These are phyloP conservation scores for Clarias magur DNA, from an alignment of 2,113 vertebrate species.

Conservation along the genomic window DNA sequence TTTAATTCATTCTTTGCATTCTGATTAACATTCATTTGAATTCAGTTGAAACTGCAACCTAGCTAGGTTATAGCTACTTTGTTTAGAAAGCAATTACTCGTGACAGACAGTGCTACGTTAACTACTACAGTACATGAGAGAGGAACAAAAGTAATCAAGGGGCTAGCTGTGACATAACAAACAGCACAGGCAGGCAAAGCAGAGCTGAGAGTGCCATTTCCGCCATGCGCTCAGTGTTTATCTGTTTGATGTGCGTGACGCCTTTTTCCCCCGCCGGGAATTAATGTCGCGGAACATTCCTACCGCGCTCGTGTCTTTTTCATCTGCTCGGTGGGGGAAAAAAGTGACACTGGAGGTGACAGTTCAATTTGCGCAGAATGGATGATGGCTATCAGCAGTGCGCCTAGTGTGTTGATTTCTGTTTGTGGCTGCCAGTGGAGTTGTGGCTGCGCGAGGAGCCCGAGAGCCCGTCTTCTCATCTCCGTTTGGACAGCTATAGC, in stretches of 20 bases:
- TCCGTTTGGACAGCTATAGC: constrained; percentile 54
- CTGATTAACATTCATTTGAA: neutral
- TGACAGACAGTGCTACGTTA: neutral
- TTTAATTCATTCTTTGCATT: neutral
- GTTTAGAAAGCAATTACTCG: neutral
- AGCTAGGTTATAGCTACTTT: neutral
- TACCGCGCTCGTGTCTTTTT: constrained; percentile 85
- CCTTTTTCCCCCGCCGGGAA: constrained; percentile 61
- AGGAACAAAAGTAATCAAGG: constrained; percentile 13
- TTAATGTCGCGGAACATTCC: constrained; percentile 78
- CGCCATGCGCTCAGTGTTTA: constrained; percentile 49
- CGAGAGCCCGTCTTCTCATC: constrained; percentile 65
- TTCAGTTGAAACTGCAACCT: neutral
- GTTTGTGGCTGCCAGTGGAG: constrained; percentile 82
- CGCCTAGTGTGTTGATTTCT: constrained; percentile 74
- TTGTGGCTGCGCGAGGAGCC: constrained; percentile 68
- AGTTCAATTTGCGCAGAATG: constrained; percentile 97
- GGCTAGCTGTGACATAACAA: constrained; percentile 37
- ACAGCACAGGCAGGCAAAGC: constrained; percentile 32
- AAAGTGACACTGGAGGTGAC: constrained; percentile 86
- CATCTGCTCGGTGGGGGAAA: constrained; percentile 87
- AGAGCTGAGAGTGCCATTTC: constrained; percentile 32
- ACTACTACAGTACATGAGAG: neutral
- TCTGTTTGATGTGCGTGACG: constrained; percentile 65
- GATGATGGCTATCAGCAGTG: constrained; percentile 84